These are phyloP conservation scores for Cirrhinus mrigala DNA, from an alignment of 2,797 vertebrate species.

Conservation along the genomic window DNA sequence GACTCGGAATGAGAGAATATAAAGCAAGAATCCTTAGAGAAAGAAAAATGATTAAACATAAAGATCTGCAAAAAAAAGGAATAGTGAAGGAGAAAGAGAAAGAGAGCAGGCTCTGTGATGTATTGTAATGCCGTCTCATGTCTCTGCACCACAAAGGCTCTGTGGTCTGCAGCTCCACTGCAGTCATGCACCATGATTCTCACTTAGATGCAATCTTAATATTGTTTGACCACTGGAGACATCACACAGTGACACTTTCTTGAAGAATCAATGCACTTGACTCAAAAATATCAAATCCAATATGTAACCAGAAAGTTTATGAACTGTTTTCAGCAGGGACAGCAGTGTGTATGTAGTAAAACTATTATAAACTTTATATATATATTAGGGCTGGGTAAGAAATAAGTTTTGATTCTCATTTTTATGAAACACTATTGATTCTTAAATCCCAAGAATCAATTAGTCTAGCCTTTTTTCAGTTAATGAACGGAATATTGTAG, in stretches of 20 bases:
- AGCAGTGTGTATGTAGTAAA: background rate
- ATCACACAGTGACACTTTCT: background rate
- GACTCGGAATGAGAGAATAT: background rate
- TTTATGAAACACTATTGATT: too few relatives aligned
- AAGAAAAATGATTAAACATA: constrained; percentile 19
- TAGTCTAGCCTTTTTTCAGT: too few relatives aligned
- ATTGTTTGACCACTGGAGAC: constrained; percentile 7
- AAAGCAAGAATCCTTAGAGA: constrained; percentile 26
- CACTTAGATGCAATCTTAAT: constrained; percentile 3
- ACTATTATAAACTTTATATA: background rate
- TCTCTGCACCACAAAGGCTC: constrained; percentile 21
- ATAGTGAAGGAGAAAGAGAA: background rate
- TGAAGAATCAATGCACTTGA: background rate
- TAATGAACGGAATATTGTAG: too few relatives aligned
- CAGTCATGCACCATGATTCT: background rate
- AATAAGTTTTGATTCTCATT: too few relatives aligned
- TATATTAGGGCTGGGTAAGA: too few relatives aligned
- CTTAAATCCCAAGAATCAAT: too few relatives aligned
- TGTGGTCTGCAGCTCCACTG: constrained; percentile 12
- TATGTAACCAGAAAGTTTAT: background rate
- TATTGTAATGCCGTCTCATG: constrained; percentile 18
- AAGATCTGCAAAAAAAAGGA: constrained; percentile 26
- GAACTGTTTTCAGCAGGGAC: background rate
- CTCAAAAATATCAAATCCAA: background rate
- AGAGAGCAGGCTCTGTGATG: constrained; percentile 23